Evolutionary conservation across 2,888 invertebrate genomes (phyloP).

Genomic region (Drosophila kambysellisi): DNA sequence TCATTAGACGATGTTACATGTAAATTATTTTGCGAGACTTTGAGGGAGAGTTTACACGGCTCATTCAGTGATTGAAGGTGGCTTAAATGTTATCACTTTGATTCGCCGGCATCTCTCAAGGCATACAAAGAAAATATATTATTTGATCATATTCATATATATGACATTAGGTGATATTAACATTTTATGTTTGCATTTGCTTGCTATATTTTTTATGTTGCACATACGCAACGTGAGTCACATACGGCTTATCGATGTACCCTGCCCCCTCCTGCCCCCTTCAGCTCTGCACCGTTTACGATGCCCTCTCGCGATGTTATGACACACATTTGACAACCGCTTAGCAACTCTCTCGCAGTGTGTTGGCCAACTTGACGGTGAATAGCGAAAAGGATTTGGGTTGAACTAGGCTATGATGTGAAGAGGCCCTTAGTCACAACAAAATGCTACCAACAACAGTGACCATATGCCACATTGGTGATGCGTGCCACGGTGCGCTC

Average conservation of each 20-base stretch:
- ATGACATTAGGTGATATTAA: conserved; percentile 58
- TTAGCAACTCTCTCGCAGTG: conserved; percentile 6
- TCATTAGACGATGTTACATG: background rate
- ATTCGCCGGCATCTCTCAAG: background rate
- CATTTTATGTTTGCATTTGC: conserved; percentile 52
- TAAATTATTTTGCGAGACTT: background rate
- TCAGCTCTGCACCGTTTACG: conserved; percentile 14
- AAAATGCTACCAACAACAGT: conserved; percentile 33
- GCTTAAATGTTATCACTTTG: conserved; percentile 27
- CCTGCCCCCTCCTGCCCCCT: no score
- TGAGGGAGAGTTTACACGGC: conserved; percentile 24
- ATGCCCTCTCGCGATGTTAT: conserved; percentile 27
- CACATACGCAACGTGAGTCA: conserved; percentile 49
- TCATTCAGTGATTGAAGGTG: conserved; percentile 48
- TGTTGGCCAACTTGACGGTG: conserved; percentile 20
- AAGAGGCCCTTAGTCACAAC: background rate
- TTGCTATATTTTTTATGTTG: conserved; percentile 23
- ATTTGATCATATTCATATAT: conserved; percentile 27
- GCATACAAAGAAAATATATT: background rate
- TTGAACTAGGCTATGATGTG: background rate
- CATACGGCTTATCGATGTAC: background rate
- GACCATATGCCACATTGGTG: conserved; percentile 28
- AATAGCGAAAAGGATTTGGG: conserved; percentile 7
- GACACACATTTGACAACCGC: conserved; percentile 32
- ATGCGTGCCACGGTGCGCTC: conserved; percentile 18